Evolutionary conservation across 2,888 invertebrate genomes (phyloP), one percentile per base, ranked within the genome.

Genomic region (Melangyna quadrimaculata): DNA sequence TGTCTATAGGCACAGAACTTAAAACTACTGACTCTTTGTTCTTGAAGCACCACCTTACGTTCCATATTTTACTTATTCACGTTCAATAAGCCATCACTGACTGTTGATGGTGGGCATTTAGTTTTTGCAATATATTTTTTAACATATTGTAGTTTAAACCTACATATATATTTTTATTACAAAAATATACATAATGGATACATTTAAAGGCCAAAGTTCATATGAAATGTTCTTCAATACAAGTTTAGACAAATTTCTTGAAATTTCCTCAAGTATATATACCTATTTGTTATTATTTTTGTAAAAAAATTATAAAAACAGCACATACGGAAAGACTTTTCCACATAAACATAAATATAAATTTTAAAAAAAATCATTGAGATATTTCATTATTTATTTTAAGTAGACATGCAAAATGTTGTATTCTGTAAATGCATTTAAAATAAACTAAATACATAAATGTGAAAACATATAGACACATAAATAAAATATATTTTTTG

Each of bases 401-500:
- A 55, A 29, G 8, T 7, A 57, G 14, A 45, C 8, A 51, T 67
- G 14, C 32, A 29, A 48, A 48, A 45, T 22, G 35, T 61, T 63
- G 17, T 14, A 65, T 24, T 53, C 29, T 67, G 27, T 53, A 63
- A 51, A 24, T 14, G 14, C 24, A 51, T 48, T 53, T 1, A n/a
- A 32, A 32, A 45, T 17, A 3, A 55, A 55, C 27, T 53, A 55
- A 29, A 59, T 17, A 57, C 55, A 43, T 59, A 35, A 57, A 78
- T 24, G 19, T 45, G 10, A 45, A 19, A 45, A 8, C 43, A 43
- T 71, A 45, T 61, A 78, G 19, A 69, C n/a, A 48, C 19, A 69
- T 29, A 71, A 17, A 17, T 57, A 59, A n/a, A 43, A 63, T 75
- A 84, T 73, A 59, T 79, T 73, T 63, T 79, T 79, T 84, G 74